Percentiles rank a stretch among this genome's conserved stretches.
These are phyloP conservation scores for Rotaria sp. DNA, from an alignment of 2,888 invertebrate species.

Conservation along the genomic window DNA sequence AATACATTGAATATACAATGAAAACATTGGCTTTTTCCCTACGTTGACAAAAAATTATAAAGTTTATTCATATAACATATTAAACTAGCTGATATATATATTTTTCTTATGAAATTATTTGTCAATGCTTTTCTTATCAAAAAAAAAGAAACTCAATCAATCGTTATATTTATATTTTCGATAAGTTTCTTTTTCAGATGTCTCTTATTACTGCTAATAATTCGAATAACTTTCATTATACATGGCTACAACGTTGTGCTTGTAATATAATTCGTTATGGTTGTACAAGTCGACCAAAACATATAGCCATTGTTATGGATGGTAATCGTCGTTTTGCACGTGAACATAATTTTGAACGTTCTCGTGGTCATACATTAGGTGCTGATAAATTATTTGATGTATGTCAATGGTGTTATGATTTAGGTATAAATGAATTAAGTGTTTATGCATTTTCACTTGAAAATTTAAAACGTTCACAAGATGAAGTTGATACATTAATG, in stretches of 20 bases:
- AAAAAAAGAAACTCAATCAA: too few relatives aligned
- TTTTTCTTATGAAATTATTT: too few relatives aligned
- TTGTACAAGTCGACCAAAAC: conserved; percentile 67
- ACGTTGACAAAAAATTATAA: too few relatives aligned
- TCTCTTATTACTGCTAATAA: background rate
- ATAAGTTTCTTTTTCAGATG: background rate
- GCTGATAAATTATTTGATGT: conserved; percentile 58
- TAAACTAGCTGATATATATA: too few relatives aligned
- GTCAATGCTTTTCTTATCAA: too few relatives aligned
- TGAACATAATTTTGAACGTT: conserved; percentile 67
- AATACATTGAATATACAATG: too few relatives aligned
- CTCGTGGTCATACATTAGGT: conserved; percentile 68
- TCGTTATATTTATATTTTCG: too few relatives aligned
- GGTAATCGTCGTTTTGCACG: conserved; percentile 87
- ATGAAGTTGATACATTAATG: conserved; percentile 82
- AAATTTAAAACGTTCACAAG: conserved; percentile 82
- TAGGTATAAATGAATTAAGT: conserved; percentile 86
- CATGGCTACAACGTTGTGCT: conserved; percentile 69
- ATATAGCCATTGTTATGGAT: conserved; percentile 96
- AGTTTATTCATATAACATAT: too few relatives aligned
- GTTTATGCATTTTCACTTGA: conserved; percentile 98
- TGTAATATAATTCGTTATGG: conserved; percentile 71
- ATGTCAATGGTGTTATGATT: conserved; percentile 71
- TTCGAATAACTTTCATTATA: background rate
- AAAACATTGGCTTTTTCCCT: too few relatives aligned